Evolutionary conservation across 2,797 vertebrate genomes (phyloP).

Genomic region (Pelochelys cantorii): DNA sequence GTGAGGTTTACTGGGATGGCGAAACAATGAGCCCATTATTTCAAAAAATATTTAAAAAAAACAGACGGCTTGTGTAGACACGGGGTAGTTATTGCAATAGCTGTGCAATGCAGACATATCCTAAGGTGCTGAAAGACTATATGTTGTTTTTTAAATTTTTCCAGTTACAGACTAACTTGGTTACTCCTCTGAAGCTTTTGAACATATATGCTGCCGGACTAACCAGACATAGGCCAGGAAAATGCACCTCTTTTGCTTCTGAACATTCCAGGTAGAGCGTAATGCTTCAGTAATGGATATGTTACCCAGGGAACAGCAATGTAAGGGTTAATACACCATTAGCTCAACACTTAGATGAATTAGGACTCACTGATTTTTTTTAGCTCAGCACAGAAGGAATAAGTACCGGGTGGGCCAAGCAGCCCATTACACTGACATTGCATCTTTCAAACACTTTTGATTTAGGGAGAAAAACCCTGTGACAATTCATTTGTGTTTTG

Average conservation of each 20-base stretch:
- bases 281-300: not conserved
- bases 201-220: not conserved
- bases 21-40: too few relatives aligned
- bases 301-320: fast-evolving
- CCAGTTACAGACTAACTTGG: too few relatives aligned
- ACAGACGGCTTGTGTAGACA: too few relatives aligned
- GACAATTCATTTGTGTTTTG: conserved; percentile 2
- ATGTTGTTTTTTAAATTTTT: too few relatives aligned
- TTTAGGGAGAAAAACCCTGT: not conserved
- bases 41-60: too few relatives aligned
- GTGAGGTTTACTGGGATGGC: too few relatives aligned
- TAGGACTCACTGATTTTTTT: not conserved
- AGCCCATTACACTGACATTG: not conserved
- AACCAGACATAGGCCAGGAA: not conserved
- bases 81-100: too few relatives aligned
- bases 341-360: not conserved
- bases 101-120: too few relatives aligned
- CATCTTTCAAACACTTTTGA: not conserved
- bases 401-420: not conserved
- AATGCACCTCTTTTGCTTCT: not conserved
- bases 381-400: not conserved
- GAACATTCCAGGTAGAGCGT: not conserved
- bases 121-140: too few relatives aligned
- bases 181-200: too few relatives aligned
- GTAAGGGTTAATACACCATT: not conserved